Base-by-base conservation (phyloP, 1,140 invertebrate species). In the Drosophila albomicans region DNA sequence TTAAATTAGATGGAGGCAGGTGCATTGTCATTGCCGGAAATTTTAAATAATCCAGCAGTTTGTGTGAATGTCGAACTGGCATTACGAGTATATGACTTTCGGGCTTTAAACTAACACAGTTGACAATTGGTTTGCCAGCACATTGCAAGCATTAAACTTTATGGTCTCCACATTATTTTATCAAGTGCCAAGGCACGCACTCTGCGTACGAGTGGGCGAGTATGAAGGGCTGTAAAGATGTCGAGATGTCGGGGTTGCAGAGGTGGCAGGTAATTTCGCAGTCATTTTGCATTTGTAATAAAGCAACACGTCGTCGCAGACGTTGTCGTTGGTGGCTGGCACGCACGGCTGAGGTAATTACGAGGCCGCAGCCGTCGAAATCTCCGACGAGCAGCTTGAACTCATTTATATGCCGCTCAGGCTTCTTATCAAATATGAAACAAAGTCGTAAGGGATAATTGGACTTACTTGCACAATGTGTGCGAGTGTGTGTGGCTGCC, bases 251-350 rank as follows among this genome's bases (percentile, higher is more conserved):
- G 51, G 43, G 72, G 32, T 25, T 38, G 49, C 35, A 45, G 61
- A 49, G 54, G 66, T 32, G 38, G 32, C 30, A 75, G 72, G 81
- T 81, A 89, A 89, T 89, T 85, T 76, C 78, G 75, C 85, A 89
- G 85, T 89, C 85, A 89, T 89, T 89, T 89, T 89, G 85, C 78
- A 89, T 89, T 85, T 89, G 85, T 89, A 89, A 89, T 89, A 85
- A 89, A 85, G 81, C 85, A 85, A 89, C 85, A 89, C 88, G 81
- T 89, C 85, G 72, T 78, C 63, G 71, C 72, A 73, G 69, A 62
- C 54, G 64, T 64, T 68, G 67, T 45, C 66, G 70, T 25, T 52
- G 43, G 28, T 30, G 20, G 11, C 32, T 64, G 46, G 49, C 73
- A 71, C 75, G 70, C 71, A 58, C 70, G 52, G 68, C 68, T 75